Conservation (phyloP, 2,888 invertebrate species). For the Heliconius ethilla region DNA sequence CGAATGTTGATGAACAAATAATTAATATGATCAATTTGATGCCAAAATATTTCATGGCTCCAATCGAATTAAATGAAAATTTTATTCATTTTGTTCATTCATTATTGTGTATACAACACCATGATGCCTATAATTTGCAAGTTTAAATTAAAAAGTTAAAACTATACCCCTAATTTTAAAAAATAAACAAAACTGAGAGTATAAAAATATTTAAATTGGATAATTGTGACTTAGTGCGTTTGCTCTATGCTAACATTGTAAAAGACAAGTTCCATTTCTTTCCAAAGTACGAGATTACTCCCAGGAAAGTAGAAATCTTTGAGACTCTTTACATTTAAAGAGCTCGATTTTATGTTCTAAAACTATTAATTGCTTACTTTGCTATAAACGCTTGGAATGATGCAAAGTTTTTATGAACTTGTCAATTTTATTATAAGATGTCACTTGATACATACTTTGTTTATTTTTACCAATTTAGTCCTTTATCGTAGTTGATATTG, state of each 20-base stretch:
- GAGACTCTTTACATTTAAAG: constrained; percentile 2
- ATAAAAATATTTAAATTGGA: background rate
- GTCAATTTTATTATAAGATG: background rate
- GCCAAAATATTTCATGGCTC: background rate
- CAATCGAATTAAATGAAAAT: background rate
- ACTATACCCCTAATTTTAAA: too few species aligned
- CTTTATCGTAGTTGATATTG: too few species aligned
- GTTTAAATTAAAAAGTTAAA: too few species aligned
- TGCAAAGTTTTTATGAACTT: background rate
- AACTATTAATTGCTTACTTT: constrained; percentile 1
- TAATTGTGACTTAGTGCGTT: background rate
- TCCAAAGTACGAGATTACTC: background rate
- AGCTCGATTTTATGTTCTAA: background rate
- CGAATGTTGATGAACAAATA: background rate
- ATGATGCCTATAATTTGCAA: too few species aligned
- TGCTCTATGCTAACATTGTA: background rate
- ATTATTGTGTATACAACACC: too few species aligned
- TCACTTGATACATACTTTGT: background rate
- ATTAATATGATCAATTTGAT: background rate
- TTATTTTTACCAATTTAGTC: background rate
- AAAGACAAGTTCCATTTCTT: constrained; percentile 5
- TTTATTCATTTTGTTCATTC: background rate
- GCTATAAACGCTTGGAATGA: background rate
- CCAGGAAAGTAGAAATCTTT: background rate
- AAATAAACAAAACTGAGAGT: background rate